Percentiles rank a stretch among this genome's conserved stretches.
These are phyloP conservation scores for Cygnus olor DNA, from an alignment of 2,797 vertebrate genomes.

Conservation along the genomic window DNA sequence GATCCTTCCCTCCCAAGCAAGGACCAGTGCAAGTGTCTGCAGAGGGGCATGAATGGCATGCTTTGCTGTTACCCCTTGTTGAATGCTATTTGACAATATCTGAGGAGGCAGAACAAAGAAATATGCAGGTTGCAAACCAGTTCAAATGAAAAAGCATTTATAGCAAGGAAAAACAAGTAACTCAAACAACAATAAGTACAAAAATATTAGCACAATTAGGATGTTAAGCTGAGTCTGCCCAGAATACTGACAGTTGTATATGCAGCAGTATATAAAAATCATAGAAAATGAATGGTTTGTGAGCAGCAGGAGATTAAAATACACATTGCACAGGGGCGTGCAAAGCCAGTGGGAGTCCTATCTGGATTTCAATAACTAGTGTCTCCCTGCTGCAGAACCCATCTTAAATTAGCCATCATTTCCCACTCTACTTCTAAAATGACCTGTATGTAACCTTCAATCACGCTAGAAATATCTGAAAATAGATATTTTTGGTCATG, in stretches of 20 bases:
- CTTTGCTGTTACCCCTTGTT: not conserved
- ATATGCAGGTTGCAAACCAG: not conserved
- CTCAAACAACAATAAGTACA: not conserved
- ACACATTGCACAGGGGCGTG: not conserved
- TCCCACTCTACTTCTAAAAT: not conserved
- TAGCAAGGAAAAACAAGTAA: not conserved
- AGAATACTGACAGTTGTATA: not conserved
- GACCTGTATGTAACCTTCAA: not conserved
- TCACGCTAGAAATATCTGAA: not conserved
- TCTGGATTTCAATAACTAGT: not conserved
- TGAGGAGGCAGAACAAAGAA: not conserved
- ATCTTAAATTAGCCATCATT: not conserved
- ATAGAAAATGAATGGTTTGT: not conserved
- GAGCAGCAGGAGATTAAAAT: not conserved
- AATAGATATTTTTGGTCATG: not conserved
- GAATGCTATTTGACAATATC: not conserved
- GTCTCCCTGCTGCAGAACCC: not conserved
- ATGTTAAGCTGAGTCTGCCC: not conserved
- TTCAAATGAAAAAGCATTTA: not conserved
- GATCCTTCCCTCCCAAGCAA: not conserved
- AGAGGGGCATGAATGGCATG: not conserved
- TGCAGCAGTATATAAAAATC: not conserved
- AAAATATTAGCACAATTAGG: not conserved
- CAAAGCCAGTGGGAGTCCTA: not conserved
- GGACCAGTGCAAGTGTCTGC: not conserved